Percentiles rank a stretch among this genome's conserved stretches.
phyloP scores from a whole-genome alignment of 2,888 invertebrate species.

The Brenthis hecate region DNA sequence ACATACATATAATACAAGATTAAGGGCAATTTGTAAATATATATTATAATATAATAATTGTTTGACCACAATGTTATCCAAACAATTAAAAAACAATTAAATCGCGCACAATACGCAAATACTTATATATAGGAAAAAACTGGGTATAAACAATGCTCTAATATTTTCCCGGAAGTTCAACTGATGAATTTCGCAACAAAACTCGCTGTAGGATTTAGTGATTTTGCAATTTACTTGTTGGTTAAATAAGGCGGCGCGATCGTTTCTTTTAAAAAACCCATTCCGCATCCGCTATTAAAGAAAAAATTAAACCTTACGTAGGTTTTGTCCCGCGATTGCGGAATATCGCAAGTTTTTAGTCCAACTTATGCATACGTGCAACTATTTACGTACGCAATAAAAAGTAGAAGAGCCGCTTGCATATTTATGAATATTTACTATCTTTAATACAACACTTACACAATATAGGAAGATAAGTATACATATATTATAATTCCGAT shows the following conservation, averaged over 20 bases:
- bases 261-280: slow-evolving; percentile 45
- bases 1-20: slow-evolving; percentile 18
- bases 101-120: slow-evolving; percentile 17
- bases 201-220: slow-evolving; percentile 34
- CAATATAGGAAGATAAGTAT: neutral
- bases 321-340: slow-evolving; percentile 40
- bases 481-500: neutral
- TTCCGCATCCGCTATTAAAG: slow-evolving; percentile 43
- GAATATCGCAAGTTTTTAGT: slow-evolving; percentile 32
- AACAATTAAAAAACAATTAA: slow-evolving; percentile 30
- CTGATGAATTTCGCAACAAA: slow-evolving; percentile 32
- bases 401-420: neutral
- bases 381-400: slow-evolving; percentile 9
- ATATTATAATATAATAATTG: slow-evolving; percentile 32
- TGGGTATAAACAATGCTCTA: slow-evolving; percentile 24
- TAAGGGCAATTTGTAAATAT: slow-evolving; percentile 29
- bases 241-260: slow-evolving; percentile 34
- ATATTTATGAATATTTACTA: neutral
- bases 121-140: slow-evolving; percentile 20
- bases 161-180: slow-evolving; percentile 40
- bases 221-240: slow-evolving; percentile 40
- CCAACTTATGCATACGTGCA: slow-evolving; percentile 11
- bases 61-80: slow-evolving; percentile 27
- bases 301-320: slow-evolving; percentile 39
- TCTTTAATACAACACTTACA: neutral